Base-by-base conservation (phyloP, 1,140 invertebrate genomes). In the Drosophila arizonae region DNA sequence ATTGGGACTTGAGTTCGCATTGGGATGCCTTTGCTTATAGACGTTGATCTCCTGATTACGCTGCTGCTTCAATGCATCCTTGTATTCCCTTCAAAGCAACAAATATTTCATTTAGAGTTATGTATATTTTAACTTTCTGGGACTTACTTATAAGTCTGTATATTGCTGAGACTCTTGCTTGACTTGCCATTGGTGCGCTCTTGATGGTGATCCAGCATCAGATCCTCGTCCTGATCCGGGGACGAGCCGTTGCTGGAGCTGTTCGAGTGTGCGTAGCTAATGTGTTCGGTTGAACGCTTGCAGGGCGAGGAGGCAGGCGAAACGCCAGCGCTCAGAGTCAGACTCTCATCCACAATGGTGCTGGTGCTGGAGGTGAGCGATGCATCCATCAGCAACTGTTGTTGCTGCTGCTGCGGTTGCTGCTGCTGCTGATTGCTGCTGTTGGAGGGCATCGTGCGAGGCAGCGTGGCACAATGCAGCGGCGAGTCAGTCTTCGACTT, bases 21-120 rank as follows among this genome's bases (percentile, higher is more conserved):
- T 89, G 11, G 81, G 66, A 79, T 88, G 85, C 33, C 84, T 88
- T 13, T 89, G 85, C 56, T 91, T 91, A 48, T 97, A 97, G 46
- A 97, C 94, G 57, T 93, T 92, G 48, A 93, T 93, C 81, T 97
- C 96, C 91, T 95, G 95, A 28, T 94, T 95, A 70, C 96, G 93
- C 91, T 97, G 96, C 84, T 96, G 95, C 91, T 95, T 95, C 90
- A 97, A 91, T 46, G 96, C 96, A 93, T 97, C 96, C 93, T 97
- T 97, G 92, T 97, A 97, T 93, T 97, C 96, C 92, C 96, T 91
- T 24, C 21, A 3, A 3, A 3, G 52, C 0, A 33, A 17, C 36
- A 95, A 1, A 11, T 15, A 24, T 10, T 6, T 9, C 0, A 13
- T 4, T 58, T 9, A 43, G 5, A 26, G 15, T 21, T 33, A 8